These are phyloP conservation scores for Mnemiopsis leidyi DNA, from an alignment of 37 sponge, comb jelly and placozoan genomes.

Conservation along the genomic window DNA sequence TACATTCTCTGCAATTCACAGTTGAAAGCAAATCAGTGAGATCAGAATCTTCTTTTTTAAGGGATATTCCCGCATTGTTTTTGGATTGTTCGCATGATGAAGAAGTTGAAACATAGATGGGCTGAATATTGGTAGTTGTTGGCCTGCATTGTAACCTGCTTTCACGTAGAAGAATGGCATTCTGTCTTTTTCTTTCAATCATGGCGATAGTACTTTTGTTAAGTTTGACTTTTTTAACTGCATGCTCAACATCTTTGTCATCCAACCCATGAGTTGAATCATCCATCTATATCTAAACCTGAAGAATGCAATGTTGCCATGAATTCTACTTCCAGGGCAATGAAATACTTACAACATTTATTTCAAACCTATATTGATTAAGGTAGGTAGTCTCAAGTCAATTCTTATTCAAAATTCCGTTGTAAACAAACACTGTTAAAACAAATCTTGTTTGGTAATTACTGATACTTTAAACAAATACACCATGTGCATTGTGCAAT, in stretches of 20 bases:
- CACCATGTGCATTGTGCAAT: too few relatives aligned
- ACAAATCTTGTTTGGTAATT: too few relatives aligned
- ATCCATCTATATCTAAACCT: too few relatives aligned
- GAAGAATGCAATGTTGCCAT: too few relatives aligned
- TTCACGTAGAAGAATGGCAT: slow-evolving; percentile 47
- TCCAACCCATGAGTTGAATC: too few relatives aligned
- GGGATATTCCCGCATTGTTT: not conserved
- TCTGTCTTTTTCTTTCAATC: slow-evolving; percentile 47
- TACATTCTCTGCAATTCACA: slow-evolving; percentile 55
- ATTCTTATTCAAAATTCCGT: not conserved
- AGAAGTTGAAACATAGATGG: too few relatives aligned
- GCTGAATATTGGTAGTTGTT: not conserved
- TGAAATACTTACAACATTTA: too few relatives aligned
- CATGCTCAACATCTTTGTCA: not conserved
- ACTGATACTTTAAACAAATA: too few relatives aligned
- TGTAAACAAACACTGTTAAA: not conserved
- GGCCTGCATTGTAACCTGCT: slow-evolving; percentile 23
- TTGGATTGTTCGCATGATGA: not conserved
- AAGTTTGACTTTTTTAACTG: not conserved
- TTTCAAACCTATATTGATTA: too few relatives aligned
- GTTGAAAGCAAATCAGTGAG: not conserved
- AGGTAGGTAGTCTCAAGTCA: too few relatives aligned
- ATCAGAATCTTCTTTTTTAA: not conserved
- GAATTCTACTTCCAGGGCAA: too few relatives aligned
- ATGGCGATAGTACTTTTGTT: not conserved